Evolutionary conservation across 2,113 vertebrate species (phyloP), one percentile per base, ranked within the genome.

Genomic region (Amphiprion percula): DNA sequence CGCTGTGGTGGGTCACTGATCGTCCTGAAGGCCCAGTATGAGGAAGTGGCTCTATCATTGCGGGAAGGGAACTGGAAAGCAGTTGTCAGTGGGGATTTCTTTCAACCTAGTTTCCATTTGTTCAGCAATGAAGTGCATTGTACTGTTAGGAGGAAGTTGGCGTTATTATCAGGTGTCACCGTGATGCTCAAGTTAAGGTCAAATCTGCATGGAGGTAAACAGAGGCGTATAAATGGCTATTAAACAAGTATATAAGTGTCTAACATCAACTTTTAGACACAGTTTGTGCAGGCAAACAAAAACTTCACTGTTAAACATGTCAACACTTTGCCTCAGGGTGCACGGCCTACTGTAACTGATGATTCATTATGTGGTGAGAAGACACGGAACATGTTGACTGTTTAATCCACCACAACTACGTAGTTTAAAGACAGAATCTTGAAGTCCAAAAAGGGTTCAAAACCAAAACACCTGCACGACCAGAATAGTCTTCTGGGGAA

Each of bases 41-140:
- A 84, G 90, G 90, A 90, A 92, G 86, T 87, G 62, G 63, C 47
- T 77, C 70, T 69, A 44, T 54, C 75, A 67, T 49, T 70, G 52
- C n/a, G 1, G 68, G 56, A 85, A 81, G 77, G 79, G 84, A 90
- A 90, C 86, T 88, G 86, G 83, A 87, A 86, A 88, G 46, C n/a
- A 55, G 23, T 76, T 76, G 79, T 90, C 84, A 91, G 71, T 86
- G 87, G 87, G 84, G 75, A 84, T 90, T 91, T 90, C 77, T 88
- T 71, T 46, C 4, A 67, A 58, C 28, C 59, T 33, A 61, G 68
- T 87, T 90, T 89, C 90, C 82, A 80, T 81, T 77, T 49, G 19
- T 30, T 65, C 23, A 84, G 84, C 82, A 89, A 49, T 74, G 68
- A 86, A 68, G 63, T 49, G 5, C 1, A 3, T 17, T 49, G 21